phyloP scores from a whole-genome alignment of 2,888 invertebrate species.

The Eurois occulta region DNA sequence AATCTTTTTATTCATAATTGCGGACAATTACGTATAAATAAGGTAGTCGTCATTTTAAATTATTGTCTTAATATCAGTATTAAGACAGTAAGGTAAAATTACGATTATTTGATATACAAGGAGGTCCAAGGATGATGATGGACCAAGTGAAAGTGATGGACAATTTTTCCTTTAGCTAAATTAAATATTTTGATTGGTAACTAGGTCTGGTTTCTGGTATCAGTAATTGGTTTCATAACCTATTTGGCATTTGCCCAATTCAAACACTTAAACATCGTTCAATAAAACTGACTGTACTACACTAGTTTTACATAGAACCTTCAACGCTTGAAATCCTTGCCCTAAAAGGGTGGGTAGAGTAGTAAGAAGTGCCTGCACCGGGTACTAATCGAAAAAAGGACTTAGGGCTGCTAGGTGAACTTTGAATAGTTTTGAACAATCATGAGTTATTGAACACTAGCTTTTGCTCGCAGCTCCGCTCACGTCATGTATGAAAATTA shows the following conservation, averaged over 20 bases:
- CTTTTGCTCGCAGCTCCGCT: too few species aligned
- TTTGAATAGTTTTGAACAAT: background rate
- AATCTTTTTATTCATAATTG: slow-evolving; percentile 30
- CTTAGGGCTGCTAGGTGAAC: background rate
- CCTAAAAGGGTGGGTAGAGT: background rate
- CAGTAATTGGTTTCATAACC: background rate
- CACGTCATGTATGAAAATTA: too few species aligned
- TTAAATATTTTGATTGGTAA: background rate
- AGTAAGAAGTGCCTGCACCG: background rate
- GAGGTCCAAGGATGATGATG: slow-evolving; percentile 3
- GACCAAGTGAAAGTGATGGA: background rate
- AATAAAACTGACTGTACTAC: background rate
- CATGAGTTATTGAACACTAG: too few species aligned
- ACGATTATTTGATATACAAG: background rate
- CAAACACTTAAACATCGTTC: background rate
- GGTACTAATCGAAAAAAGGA: background rate
- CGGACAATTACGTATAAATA: slow-evolving; percentile 35
- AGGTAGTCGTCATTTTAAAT: too few species aligned
- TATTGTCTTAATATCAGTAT: too few species aligned
- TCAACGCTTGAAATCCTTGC: background rate
- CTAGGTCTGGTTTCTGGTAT: background rate
- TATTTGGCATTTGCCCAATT: background rate
- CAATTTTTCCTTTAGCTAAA: background rate
- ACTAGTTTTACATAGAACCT: background rate
- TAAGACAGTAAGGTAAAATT: background rate